A percentile compares a stretch with the other conserved stretches of the same genome.
phyloP scores from a whole-genome alignment of 2,888 invertebrate species.

The Ethmia dodecea region DNA sequence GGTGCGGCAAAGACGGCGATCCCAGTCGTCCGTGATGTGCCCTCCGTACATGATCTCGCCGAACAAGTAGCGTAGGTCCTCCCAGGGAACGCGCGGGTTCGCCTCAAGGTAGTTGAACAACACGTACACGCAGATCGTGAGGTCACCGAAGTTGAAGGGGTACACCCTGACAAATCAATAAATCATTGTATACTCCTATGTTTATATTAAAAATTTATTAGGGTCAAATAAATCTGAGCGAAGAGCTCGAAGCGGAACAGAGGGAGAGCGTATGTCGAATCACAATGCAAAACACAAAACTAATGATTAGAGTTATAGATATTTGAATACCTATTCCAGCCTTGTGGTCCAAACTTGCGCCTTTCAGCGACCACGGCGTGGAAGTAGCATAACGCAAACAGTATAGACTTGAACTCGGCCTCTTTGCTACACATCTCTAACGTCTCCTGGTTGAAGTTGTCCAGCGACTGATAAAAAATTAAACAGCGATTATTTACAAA shows the following conservation, averaged over 20 bases:
- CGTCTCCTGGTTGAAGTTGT: conserved; percentile 95
- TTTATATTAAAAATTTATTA: too few species aligned
- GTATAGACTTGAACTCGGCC: conserved; percentile 92
- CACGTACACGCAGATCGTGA: conserved; percentile 95
- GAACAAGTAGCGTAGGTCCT: conserved; percentile 94
- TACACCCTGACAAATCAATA: conserved; percentile 77
- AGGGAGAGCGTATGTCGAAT: too few species aligned
- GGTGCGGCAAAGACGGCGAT: conserved; percentile 89
- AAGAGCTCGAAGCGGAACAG: too few species aligned
- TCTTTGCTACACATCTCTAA: conserved; percentile 95
- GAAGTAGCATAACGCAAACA: conserved; percentile 95
- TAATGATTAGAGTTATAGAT: not conserved
- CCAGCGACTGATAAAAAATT: conserved; percentile 79
- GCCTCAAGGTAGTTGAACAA: conserved; percentile 94
- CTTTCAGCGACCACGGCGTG: conserved; percentile 96
- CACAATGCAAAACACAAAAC: too few species aligned
- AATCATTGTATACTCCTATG: too few species aligned
- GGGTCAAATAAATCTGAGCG: too few species aligned
- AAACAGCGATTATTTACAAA: too few species aligned
- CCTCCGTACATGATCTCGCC: conserved; percentile 99
- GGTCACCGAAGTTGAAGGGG: conserved; percentile 90
- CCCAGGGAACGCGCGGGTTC: conserved; percentile 93
- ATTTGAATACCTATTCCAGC: conserved; percentile 85
- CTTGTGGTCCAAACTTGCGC: conserved; percentile 95
- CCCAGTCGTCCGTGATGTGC: conserved; percentile 98